A percentile compares a stretch with the other conserved stretches of the same genome.
These are phyloP conservation scores for Chironomus tepperi DNA, from an alignment of 1,140 invertebrate species.

Conservation along the genomic window DNA sequence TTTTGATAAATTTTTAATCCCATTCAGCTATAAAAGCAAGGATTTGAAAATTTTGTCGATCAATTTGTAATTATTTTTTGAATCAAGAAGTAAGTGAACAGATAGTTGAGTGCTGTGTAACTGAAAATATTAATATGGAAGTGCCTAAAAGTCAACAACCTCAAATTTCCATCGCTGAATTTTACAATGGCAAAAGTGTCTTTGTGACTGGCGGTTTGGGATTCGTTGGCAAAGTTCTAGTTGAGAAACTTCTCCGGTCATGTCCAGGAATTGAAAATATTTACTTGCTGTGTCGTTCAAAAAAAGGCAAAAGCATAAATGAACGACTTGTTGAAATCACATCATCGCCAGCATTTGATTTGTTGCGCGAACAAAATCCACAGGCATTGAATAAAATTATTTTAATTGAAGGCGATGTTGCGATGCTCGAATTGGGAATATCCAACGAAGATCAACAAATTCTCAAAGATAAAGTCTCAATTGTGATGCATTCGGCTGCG, in stretches of 20 bases:
- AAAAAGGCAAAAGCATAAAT: conserved; percentile 63
- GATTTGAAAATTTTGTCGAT: too few species aligned
- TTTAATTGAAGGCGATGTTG: conserved; percentile 52
- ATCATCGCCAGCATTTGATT: conserved; percentile 44
- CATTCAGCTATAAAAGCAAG: too few species aligned
- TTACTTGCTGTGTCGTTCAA: conserved; percentile 67
- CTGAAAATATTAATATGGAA: too few species aligned
- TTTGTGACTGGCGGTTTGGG: conserved; percentile 29
- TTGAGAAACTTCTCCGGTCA: conserved; percentile 70
- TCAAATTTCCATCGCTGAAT: too few species aligned
- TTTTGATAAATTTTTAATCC: too few species aligned
- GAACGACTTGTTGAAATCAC: conserved; percentile 48
- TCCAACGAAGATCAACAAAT: conserved; percentile 33
- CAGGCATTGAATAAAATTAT: conserved; percentile 57
- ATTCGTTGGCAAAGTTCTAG: conserved; percentile 48
- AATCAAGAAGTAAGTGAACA: too few species aligned
- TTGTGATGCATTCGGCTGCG: conserved; percentile 61
- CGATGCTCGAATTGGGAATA: conserved; percentile 45
- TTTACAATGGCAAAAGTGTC: too few species aligned
- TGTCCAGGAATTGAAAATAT: conserved; percentile 64
- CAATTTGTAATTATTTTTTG: too few species aligned
- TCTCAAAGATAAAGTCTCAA: conserved; percentile 51
- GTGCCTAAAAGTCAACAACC: too few species aligned
- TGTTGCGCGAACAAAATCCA: conserved; percentile 47
- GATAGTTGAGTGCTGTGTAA: too few species aligned